Conservation (phyloP, 2,888 invertebrate species). For the Malachius bipustulatus region DNA sequence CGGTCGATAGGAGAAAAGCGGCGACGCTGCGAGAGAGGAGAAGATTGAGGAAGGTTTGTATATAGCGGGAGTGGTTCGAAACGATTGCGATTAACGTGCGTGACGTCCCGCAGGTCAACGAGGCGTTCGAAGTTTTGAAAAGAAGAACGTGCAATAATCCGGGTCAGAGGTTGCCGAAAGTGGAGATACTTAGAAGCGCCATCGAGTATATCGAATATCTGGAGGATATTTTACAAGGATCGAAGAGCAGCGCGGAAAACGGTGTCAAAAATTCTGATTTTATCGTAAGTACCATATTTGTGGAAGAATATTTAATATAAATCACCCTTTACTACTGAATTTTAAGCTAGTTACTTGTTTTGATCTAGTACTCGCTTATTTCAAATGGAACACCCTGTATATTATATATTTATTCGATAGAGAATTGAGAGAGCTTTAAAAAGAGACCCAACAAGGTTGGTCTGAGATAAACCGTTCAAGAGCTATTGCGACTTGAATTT, state of each 20-base stretch:
- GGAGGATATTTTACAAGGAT: conserved; percentile 68
- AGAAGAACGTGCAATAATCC: conserved; percentile 89
- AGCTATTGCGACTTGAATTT: too few species aligned
- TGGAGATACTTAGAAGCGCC: conserved; percentile 93
- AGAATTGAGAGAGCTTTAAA: too few species aligned
- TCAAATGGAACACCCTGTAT: too few species aligned
- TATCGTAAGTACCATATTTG: too few species aligned
- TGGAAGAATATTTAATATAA: too few species aligned
- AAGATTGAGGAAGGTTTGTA: conserved; percentile 76
- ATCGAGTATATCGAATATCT: conserved; percentile 95
- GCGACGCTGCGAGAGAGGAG: conserved; percentile 91
- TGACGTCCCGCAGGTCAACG: conserved; percentile 69
- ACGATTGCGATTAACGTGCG: neutral
- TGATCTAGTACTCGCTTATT: too few species aligned
- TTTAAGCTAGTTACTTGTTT: too few species aligned
- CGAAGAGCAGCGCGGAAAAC: conserved; percentile 27
- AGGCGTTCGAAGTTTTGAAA: conserved; percentile 93
- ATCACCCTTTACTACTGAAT: too few species aligned
- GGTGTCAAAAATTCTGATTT: too few species aligned
- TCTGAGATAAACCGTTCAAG: too few species aligned
- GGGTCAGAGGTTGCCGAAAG: conserved; percentile 91
- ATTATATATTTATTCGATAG: too few species aligned
- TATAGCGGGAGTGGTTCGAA: neutral
- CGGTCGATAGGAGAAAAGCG: conserved; percentile 92
- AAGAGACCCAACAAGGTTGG: too few species aligned